Base-by-base conservation (phyloP, 2,888 invertebrate genomes). In the Dysmachus trigonus region DNA sequence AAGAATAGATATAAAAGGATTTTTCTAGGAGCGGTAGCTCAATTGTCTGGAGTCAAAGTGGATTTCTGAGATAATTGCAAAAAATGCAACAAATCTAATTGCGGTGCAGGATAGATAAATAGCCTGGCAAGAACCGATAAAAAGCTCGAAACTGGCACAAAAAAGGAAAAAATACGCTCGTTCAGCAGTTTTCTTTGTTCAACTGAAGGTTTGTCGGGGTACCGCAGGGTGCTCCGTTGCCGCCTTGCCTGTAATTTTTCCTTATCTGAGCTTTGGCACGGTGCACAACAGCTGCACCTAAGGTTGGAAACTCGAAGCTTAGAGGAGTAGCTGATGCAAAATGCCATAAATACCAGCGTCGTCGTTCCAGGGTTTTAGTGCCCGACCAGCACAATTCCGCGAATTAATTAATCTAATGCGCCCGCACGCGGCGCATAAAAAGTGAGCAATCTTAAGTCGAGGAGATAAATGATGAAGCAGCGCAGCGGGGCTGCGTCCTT, bases 121-220 rank as follows among this genome's bases (percentile, higher is more conserved):
- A 74, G 30, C n/a, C 31, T 33, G 35, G 31, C n/a, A 10, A 5
- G 30, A 74, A 18, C 33, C 74, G 74, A 74, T 35, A 35, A 74
- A 74, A 74, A 74, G 74, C 74, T 74, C 74, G 18, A 18, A 74
- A 74, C 3, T 35, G 74, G 18, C 22, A 8, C 74, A 74, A 33
- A 74, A 33, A 74, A 10, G 8, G n/a, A n/a, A 74, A 35, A 35
- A 74, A 74, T 7, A 15, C n/a, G 73, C 74, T 8, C 74, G 35
- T 74, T 74, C 74, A 74, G 35, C 74, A 35, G 18, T 74, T 74
- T n/a, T 74, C 74, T 74, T 74, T 74, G 74, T 74, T 74, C 74
- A 3, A 4, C 22, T 72, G 74, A 35, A 74, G 74, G 31, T 31
- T 35, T 35, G n/a, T n/a, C 30, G 35, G 33, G 31, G 74, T 73